Evolutionary conservation across 1,140 invertebrate genomes (phyloP).

Genomic region (Aphelenchoides besseyi): DNA sequence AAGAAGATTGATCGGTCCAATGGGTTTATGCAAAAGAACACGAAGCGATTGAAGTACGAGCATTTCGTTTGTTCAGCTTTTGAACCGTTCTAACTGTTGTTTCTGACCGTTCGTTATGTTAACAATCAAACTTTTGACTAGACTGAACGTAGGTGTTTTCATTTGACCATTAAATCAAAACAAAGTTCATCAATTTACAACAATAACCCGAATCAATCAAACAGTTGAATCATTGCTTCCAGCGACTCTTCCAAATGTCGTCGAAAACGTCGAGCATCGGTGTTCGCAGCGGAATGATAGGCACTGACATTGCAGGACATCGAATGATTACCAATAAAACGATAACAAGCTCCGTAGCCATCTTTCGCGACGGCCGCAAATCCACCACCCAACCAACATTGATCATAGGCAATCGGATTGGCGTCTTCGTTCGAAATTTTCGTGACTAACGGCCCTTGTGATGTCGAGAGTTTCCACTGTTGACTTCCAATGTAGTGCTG

Average conservation of each 20-base stretch:
- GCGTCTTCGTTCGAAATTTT: slow-evolving; percentile 40
- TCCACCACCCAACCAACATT: slow-evolving; percentile 42
- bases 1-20: too few relatives aligned
- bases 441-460: slow-evolving; percentile 35
- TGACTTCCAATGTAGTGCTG: background rate
- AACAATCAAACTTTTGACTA: too few relatives aligned
- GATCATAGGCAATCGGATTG: background rate
- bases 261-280: background rate
- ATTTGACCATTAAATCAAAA: background rate
- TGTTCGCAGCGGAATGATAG: slow-evolving; percentile 45
- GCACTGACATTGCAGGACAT: slow-evolving; percentile 65
- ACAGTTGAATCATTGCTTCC: slow-evolving; percentile 5
- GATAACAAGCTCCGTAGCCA: slow-evolving; percentile 50
- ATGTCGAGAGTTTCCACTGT: slow-evolving; percentile 11
- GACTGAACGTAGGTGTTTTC: too few relatives aligned
- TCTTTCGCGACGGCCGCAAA: slow-evolving; percentile 43
- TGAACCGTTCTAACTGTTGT: too few relatives aligned
- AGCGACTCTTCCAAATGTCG: background rate
- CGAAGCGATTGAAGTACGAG: too few relatives aligned
- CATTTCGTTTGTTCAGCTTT: too few relatives aligned
- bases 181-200: background rate
- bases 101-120: too few relatives aligned
- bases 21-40: too few relatives aligned
- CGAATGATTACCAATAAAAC: slow-evolving; percentile 47
- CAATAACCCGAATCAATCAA: background rate